Conservation (phyloP, 2,797 vertebrate genomes). For the Eurystomus glaucurus region DNA sequence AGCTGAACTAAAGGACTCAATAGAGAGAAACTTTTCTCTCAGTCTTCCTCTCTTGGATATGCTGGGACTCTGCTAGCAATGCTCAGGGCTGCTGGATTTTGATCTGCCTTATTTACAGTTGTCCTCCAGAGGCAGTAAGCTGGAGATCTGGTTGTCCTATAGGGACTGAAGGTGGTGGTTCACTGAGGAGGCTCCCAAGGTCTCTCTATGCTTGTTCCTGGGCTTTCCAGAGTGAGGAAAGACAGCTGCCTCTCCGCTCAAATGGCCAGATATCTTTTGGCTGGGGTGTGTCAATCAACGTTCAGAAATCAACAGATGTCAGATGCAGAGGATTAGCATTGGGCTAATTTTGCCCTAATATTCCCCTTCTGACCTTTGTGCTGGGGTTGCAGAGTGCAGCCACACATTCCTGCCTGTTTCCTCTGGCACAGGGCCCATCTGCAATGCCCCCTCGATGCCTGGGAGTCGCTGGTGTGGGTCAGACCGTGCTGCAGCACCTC, state of each 20-base stretch:
- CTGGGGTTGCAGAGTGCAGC: neutral
- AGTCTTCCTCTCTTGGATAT: neutral
- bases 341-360: neutral
- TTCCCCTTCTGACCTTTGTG: neutral
- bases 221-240: neutral
- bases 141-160: neutral
- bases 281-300: accelerated
- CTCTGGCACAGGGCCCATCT: accelerated
- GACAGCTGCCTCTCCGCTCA: neutral
- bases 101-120: neutral
- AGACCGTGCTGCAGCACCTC: neutral
- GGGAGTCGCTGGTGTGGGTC: neutral
- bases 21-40: neutral
- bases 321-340: neutral
- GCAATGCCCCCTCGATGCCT: neutral
- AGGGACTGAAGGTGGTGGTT: neutral
- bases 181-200: neutral
- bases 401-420: neutral
- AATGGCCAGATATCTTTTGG: neutral
- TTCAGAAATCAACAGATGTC: neutral
- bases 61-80: neutral
- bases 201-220: accelerated
- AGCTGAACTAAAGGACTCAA: neutral
- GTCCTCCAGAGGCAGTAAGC: neutral
- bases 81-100: neutral